Evolutionary conservation across 2,888 invertebrate species (phyloP), one percentile per base, ranked within the genome.

Genomic region (Pyralis farinalis): DNA sequence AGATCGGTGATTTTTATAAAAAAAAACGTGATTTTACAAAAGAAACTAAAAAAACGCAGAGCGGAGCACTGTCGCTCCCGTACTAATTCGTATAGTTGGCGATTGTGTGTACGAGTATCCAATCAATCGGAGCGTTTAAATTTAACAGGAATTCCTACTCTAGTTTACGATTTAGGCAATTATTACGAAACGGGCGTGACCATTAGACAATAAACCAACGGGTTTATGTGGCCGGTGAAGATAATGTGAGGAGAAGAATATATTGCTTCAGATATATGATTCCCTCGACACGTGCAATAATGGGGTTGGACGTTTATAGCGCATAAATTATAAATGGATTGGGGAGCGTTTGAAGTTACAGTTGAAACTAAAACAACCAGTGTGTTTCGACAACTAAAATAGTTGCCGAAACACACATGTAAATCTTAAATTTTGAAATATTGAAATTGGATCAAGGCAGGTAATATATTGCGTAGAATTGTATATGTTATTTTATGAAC

Each of bases 161-260:
- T 58, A 53, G 55, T 75, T 67, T 70, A 75, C 60, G 64, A 61
- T 71, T 71, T 58, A 44, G 56, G 57, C 53, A 65, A 68, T 67
- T 55, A 67, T 77, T 70, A 71, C 61, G 62, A 71, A 78, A 78
- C 71, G 71, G 71, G 70, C 73, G 63, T 63, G 59, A 68, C 65
- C 63, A 71, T 68, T 63, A 69, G 57, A 76, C 71, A 74, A 71
- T 71, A 75, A 74, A 72, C 49, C 58, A 53, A 55, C 46, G 51
- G 59, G 59, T 76, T 76, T 71, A 76, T 72, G 68, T 56, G 60
- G n/a, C 51, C 43, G 44, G 64, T 56, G 56, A 65, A 62, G 65
- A 67, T 71, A 74, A 69, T 66, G 58, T n/a, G 55, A 53, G 55
- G 57, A 61, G 55, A 52, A 58, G 16, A 16, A 62, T 55, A 47